Conservation (phyloP, 2,888 invertebrate species). For the Meandrusa payeni region DNA sequence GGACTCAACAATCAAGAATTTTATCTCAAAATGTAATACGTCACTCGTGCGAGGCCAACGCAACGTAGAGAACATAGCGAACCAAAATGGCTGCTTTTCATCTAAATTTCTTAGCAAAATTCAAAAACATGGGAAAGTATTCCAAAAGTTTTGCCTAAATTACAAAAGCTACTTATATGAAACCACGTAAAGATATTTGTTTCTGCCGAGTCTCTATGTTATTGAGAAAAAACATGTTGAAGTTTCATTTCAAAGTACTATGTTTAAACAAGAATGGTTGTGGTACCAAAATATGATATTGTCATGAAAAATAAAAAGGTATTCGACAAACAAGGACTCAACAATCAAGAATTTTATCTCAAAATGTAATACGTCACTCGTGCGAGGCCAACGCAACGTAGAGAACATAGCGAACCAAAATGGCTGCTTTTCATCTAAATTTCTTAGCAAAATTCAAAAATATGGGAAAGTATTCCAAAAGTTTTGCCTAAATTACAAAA, state of each 20-base stretch:
- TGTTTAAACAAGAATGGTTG: too few species aligned
- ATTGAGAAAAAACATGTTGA: too few species aligned
- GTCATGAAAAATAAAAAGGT: constrained; percentile 7
- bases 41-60: constrained; percentile 56
- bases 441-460: constrained; percentile 42
- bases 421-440: constrained; percentile 70
- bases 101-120: constrained; percentile 50
- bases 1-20: constrained; percentile 17
- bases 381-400: constrained; percentile 57
- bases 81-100: constrained; percentile 75
- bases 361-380: constrained; percentile 58
- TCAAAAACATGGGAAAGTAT: constrained; percentile 32
- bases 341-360: constrained; percentile 28
- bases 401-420: constrained; percentile 64
- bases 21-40: constrained; percentile 48
- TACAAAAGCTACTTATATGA: constrained; percentile 36
- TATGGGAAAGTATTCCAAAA: constrained; percentile 33
- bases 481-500: constrained; percentile 37
- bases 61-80: constrained; percentile 54
- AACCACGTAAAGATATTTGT: too few species aligned
- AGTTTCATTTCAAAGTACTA: too few species aligned
- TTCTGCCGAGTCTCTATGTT: too few species aligned
- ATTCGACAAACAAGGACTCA: neutral
- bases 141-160: constrained; percentile 38
- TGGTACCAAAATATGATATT: too few species aligned